Base-by-base conservation (phyloP, 2,888 invertebrate genomes). In the Drosophila sordidula region DNA sequence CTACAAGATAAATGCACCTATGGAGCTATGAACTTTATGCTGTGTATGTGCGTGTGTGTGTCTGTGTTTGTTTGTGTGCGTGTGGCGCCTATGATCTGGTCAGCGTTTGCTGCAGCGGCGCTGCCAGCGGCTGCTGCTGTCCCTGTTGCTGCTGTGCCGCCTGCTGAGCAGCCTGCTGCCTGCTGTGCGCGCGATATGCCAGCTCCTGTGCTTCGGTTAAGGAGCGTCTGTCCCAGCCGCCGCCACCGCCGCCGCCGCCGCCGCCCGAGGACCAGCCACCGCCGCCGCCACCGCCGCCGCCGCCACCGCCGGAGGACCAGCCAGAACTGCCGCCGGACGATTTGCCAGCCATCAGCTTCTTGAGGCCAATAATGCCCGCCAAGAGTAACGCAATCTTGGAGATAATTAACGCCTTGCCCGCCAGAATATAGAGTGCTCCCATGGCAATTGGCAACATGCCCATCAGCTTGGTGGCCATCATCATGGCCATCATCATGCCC, bases 401-500 rank as follows among this genome's bases (percentile, higher is more conserved):
- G 66, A 95, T 95, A 88, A 97, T 96, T 69, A 97, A 92, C n/a
- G 97, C 97, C 90, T 97, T 97, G 58, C 97, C 97, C 9, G 97
- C 97, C 70, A 97, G 90, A 26, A 97, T 92, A 93, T 97, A 97
- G 8, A 97, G 93, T 11, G 95, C 95, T 39, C 96, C 96, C 83
- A 97, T 96, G 6, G 95, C 96, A 3, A 97, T 90, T 0, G 97
- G 97, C 26, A 97, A 94, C 93, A 97, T 93, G 3, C 96, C 96
- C 18, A 95, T 95, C 95, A 97, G 95, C 92, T 97, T 97, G 94
- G 96, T 96, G 4, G 95, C 95, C 75, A 95, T 94, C 6, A 96
- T 96, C 96, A 96, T 96, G 26, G 76, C 75, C 95, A 96, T 96
- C 96, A 97, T 96, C 94, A 96, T 96, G 36, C 95, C 95, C 96